phyloP scores from a whole-genome alignment of 1,140 invertebrate species.

The Choristoneura fumiferana region DNA sequence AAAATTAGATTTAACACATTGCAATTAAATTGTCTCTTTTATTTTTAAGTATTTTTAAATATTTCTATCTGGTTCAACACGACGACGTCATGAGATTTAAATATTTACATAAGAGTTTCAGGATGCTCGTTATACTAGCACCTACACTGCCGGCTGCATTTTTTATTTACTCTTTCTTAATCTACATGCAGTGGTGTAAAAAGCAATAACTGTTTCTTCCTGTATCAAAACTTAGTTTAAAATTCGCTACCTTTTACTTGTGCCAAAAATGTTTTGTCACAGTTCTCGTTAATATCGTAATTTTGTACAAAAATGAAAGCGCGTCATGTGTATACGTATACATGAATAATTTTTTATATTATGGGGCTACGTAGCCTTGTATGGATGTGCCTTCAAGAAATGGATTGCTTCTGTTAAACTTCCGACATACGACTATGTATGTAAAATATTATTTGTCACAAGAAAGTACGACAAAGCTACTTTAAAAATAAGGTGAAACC shows the following conservation, averaged over 20 bases:
- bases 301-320: conserved; percentile 7
- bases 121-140: conserved; percentile 72
- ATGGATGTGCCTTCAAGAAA: conserved; percentile 40
- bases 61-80: conserved; percentile 31
- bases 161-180: conserved; percentile 19
- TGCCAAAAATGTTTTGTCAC: conserved; percentile 17
- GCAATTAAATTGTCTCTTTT: conserved; percentile 10
- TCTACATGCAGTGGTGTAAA: background rate
- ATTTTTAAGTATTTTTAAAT: background rate
- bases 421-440: conserved; percentile 26
- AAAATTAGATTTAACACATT: conserved; percentile 20
- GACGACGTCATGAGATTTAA: conserved; percentile 22
- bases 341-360: conserved; percentile 8
- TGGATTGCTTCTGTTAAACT: conserved; percentile 17
- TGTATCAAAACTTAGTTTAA: background rate
- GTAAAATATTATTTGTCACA: conserved; percentile 46
- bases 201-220: conserved; percentile 4
- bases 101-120: conserved; percentile 41
- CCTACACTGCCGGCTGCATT: conserved; percentile 57
- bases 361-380: conserved; percentile 28
- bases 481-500: background rate
- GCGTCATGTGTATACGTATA: conserved; percentile 13
- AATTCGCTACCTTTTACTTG: conserved; percentile 8
- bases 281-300: conserved; percentile 4
- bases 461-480: conserved; percentile 16